A percentile compares a stretch with the other conserved stretches of the same genome.
phyloP scores from a whole-genome alignment of 2,113 vertebrate species.

The Rhynchopsitta pachyrhyncha region DNA sequence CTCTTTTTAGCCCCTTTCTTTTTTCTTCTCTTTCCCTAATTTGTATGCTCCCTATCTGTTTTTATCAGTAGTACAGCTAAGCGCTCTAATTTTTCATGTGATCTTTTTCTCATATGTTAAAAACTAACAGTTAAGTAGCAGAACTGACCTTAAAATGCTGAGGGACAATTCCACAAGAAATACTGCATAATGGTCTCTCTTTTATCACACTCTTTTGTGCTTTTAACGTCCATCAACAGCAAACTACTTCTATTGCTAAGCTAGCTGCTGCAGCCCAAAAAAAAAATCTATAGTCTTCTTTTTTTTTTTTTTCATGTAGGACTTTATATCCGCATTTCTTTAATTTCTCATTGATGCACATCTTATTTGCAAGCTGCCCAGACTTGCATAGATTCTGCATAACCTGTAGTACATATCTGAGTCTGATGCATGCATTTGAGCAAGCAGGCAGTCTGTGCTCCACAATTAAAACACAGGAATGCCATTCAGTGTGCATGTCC shows the following conservation, averaged over 20 bases:
- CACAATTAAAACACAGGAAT: neutral
- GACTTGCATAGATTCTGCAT: neutral
- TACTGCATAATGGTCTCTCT: neutral
- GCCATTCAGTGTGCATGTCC: neutral
- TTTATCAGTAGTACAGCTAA: neutral
- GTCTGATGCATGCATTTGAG: fast-evolving
- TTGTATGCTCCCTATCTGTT: neutral
- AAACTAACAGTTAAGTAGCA: neutral
- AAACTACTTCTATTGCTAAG: neutral
- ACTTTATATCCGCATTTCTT: neutral
- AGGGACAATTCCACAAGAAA: neutral
- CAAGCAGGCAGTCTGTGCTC: neutral
- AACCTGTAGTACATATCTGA: fast-evolving
- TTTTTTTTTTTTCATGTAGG: neutral
- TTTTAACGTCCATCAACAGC: neutral
- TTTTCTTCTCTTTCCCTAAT: neutral
- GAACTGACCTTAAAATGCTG: neutral
- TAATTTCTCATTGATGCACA: neutral
- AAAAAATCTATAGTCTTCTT: neutral
- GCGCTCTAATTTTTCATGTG: neutral
- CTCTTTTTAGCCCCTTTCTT: neutral
- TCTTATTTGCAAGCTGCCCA: neutral
- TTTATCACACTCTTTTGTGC: neutral
- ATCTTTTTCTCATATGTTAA: neutral
- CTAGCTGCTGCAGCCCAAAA: neutral